A percentile compares a stretch with the other conserved stretches of the same genome.
These are phyloP conservation scores for Campoplex capitator DNA, from an alignment of 2,888 invertebrate genomes.

Conservation along the genomic window DNA sequence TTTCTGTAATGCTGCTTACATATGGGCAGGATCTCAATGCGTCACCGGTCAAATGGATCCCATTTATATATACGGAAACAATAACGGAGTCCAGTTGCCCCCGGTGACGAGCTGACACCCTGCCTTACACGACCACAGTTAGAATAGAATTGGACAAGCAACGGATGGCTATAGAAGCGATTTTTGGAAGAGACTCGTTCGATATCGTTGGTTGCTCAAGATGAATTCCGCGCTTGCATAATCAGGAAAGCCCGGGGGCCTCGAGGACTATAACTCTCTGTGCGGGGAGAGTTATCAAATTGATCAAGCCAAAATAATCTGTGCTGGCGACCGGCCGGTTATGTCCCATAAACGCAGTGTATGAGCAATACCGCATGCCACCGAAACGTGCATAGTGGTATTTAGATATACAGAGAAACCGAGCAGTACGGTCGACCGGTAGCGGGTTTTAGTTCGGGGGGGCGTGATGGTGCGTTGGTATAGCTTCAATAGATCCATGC, in stretches of 20 bases:
- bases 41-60: too few species aligned
- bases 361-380: conserved; percentile 83
- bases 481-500: conserved; percentile 70
- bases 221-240: conserved; percentile 74
- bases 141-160: background rate
- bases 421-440: conserved; percentile 74
- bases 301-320: conserved; percentile 85
- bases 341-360: conserved; percentile 84
- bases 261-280: conserved; percentile 74
- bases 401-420: conserved; percentile 64
- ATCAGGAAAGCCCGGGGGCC: conserved; percentile 74
- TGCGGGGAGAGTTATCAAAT: conserved; percentile 84
- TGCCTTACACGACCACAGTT: background rate
- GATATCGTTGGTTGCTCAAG: conserved; percentile 24
- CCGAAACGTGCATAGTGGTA: conserved; percentile 77
- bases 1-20: background rate
- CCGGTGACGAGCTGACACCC: too few species aligned
- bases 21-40: too few species aligned
- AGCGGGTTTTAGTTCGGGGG: conserved; percentile 45
- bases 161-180: background rate
- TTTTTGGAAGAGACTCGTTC: background rate
- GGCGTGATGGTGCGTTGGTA: conserved; percentile 60
- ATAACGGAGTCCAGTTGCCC: too few species aligned
- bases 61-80: too few species aligned
- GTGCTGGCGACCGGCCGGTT: conserved; percentile 82